These are phyloP conservation scores for Cylloceria caligata DNA, from an alignment of 2,888 invertebrate genomes.

Conservation along the genomic window DNA sequence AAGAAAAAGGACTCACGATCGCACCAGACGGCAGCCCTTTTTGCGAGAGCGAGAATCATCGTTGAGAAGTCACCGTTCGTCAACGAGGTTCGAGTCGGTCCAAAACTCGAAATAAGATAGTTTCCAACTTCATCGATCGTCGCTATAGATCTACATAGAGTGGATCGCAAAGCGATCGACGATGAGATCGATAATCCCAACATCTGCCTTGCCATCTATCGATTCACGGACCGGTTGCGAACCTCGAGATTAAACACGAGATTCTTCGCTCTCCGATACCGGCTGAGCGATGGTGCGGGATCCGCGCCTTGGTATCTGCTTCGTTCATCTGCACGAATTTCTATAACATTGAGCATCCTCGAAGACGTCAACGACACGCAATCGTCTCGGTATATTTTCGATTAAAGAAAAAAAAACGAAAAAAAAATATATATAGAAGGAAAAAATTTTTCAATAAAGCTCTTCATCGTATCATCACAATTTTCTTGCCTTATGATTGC, in stretches of 20 bases:
- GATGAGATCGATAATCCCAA: not conserved
- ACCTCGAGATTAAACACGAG: conserved; percentile 7
- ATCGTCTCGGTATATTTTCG: conserved; percentile 39
- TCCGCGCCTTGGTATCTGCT: conserved; percentile 67
- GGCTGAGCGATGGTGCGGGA: conserved; percentile 69
- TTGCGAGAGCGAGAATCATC: conserved; percentile 23
- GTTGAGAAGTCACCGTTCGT: not conserved
- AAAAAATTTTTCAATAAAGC: conserved; percentile 50
- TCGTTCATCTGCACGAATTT: conserved; percentile 49
- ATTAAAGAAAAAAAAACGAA: not conserved
- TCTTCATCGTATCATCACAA: conserved; percentile 56
- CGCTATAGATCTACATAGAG: not conserved
- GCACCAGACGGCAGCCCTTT: conserved; percentile 58
- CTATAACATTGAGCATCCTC: conserved; percentile 46
- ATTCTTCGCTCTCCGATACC: conserved; percentile 45
- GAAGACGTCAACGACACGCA: conserved; percentile 12
- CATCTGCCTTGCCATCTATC: conserved; percentile 46
- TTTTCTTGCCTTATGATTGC: conserved; percentile 14
- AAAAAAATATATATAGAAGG: conserved; percentile 9
- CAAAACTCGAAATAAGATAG: not conserved
- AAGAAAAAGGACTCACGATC: conserved; percentile 47
- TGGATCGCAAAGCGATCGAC: conserved; percentile 16
- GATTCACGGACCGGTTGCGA: conserved; percentile 51
- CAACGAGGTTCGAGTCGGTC: not conserved
- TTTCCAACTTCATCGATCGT: conserved; percentile 31